Evolutionary conservation across 2,113 vertebrate genomes (phyloP).

Genomic region (Turdus rufiventris): DNA sequence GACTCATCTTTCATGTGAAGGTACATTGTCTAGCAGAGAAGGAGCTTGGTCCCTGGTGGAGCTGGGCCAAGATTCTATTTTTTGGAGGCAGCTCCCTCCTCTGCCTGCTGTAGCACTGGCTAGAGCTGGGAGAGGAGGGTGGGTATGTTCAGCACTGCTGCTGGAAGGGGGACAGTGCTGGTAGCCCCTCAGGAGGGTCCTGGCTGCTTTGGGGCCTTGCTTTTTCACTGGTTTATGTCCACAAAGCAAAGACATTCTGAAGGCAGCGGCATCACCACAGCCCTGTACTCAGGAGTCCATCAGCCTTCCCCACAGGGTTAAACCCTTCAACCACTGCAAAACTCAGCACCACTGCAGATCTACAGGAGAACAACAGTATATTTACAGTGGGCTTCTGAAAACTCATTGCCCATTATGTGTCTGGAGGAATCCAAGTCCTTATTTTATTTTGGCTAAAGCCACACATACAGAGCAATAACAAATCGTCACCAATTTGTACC

Average conservation of each 20-base stretch:
- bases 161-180: neutral
- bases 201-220: neutral
- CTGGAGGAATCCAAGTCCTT: neutral
- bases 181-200: too few relatives aligned
- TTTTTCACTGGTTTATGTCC: neutral
- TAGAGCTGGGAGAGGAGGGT: neutral
- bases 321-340: neutral
- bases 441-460: neutral
- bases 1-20: neutral
- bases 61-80: neutral
- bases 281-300: too few relatives aligned
- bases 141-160: neutral
- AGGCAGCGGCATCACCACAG: neutral
- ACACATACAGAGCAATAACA: neutral
- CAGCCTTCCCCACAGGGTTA: neutral
- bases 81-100: neutral
- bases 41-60: neutral
- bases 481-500: neutral
- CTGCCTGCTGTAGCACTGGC: fast-evolving
- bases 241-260: neutral
- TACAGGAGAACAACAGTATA: neutral
- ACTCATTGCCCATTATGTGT: too few relatives aligned
- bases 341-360: neutral
- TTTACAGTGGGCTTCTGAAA: neutral
- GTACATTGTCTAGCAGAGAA: neutral